Evolutionary conservation across 2,113 vertebrate species (phyloP).

Genomic region (Mastomys coucha): DNA sequence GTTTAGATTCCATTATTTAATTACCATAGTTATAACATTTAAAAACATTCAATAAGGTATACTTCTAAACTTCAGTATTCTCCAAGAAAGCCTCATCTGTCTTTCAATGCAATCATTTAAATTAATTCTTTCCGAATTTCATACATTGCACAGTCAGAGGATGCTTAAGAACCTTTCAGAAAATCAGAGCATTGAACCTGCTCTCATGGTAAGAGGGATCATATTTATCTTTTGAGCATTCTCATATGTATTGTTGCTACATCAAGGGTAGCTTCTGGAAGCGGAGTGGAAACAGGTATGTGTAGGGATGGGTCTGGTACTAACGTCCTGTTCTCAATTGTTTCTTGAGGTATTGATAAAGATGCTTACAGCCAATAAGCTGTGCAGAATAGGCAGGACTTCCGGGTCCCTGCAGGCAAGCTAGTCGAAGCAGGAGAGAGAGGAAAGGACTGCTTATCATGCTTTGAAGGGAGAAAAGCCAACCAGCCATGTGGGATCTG

Average conservation of each 20-base stretch:
- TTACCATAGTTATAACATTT: not conserved
- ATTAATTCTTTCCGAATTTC: not conserved
- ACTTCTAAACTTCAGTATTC: not conserved
- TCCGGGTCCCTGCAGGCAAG: no score
- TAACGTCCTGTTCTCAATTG: no score
- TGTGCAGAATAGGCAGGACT: no score
- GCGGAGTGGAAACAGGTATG: not conserved
- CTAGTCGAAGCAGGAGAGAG: no score
- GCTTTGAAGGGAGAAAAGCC: no score
- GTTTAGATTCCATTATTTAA: not conserved
- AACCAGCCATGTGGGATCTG: no score
- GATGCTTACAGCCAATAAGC: no score
- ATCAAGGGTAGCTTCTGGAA: no score
- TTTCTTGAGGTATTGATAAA: no score
- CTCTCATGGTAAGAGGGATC: not conserved
- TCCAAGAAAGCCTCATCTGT: not conserved
- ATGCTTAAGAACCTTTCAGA: not conserved
- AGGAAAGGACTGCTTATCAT: no score
- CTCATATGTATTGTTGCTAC: not conserved
- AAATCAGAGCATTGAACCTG: not conserved
- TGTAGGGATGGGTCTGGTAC: no score
- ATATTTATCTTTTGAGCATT: not conserved
- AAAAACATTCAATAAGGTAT: not conserved
- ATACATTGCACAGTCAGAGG: not conserved
- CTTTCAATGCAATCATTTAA: not conserved